Evolutionary conservation across 1,140 invertebrate species (phyloP), one percentile per base, ranked within the genome.

Genomic region (Druon quercuslanigerum): DNA sequence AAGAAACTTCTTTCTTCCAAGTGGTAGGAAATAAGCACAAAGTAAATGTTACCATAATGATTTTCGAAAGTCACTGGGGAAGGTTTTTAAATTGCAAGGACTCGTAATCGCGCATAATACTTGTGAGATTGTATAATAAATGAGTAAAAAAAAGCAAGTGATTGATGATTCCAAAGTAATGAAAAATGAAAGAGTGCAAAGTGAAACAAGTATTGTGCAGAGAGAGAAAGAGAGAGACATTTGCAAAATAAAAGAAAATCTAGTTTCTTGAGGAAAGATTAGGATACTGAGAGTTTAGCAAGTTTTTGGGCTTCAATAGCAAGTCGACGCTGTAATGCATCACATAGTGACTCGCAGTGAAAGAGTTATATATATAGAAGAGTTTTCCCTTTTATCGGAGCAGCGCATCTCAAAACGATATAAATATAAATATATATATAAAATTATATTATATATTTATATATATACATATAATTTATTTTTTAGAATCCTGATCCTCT

Each of bases 401-500:
- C 60, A 66, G 60, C 60, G 60, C 60, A 66, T 66, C 60, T 66
- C 60, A 77, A 75, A 71, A 71, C 78, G 60, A 60, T 79, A 74
- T 73, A 72, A 72, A 71, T 80, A 74, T 66, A 83, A 78, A 76
- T 81, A 73, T 20, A 77, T 78, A 79, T 83, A 81, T 83, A 51
- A 80, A 77, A 79, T n/a, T n/a, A n/a, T n/a, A n/a, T n/a, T n/a
- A n/a, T n/a, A n/a, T n/a, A n/a, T n/a, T n/a, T n/a, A n/a, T n/a
- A n/a, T 79, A 79, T 79, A 79, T 75, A 78, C 12, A 79, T 79
- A 79, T 76, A 81, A 78, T 80, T 83, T 82, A 82, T 83, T 83
- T 82, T 77, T 81, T 83, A 83, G 80, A 83, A 78, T 80, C 79
- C 78, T 78, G 60, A 83, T 83, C 82, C 73, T 80, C 25, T 66